phyloP scores from a whole-genome alignment of 2,113 vertebrate genomes.

The Etia nguti region DNA sequence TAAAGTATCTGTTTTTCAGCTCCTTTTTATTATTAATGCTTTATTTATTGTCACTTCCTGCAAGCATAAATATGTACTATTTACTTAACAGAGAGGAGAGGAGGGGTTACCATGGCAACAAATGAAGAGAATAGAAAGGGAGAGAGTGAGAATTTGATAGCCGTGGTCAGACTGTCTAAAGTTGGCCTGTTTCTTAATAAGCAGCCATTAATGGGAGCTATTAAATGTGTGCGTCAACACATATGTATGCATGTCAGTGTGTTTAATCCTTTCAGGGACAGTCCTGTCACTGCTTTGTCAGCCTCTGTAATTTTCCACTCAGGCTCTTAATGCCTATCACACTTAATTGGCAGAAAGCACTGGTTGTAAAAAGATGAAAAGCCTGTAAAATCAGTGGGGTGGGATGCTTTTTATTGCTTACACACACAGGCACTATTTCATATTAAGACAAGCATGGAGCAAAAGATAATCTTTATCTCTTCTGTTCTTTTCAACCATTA shows the following conservation, averaged over 20 bases:
- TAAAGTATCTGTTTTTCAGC: neutral
- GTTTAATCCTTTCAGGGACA: neutral
- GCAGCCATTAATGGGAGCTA: neutral
- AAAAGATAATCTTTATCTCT: neutral
- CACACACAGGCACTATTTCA: neutral
- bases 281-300: neutral
- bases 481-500: neutral
- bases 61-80: neutral
- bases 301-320: neutral
- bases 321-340: neutral
- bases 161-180: neutral
- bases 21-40: neutral
- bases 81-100: neutral
- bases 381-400: neutral
- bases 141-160: neutral
- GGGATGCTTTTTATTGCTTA: neutral
- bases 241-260: neutral
- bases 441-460: neutral
- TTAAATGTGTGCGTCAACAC: neutral
- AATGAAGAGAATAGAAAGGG: neutral
- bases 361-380: neutral
- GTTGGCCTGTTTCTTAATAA: slow-evolving; percentile 11
- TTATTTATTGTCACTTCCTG: neutral
- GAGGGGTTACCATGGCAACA: slow-evolving; percentile 35
- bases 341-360: slow-evolving; percentile 4